Evolutionary conservation across 2,113 vertebrate species (phyloP), one percentile per base, ranked within the genome.

Genomic region (Ploceus nigricollis): DNA sequence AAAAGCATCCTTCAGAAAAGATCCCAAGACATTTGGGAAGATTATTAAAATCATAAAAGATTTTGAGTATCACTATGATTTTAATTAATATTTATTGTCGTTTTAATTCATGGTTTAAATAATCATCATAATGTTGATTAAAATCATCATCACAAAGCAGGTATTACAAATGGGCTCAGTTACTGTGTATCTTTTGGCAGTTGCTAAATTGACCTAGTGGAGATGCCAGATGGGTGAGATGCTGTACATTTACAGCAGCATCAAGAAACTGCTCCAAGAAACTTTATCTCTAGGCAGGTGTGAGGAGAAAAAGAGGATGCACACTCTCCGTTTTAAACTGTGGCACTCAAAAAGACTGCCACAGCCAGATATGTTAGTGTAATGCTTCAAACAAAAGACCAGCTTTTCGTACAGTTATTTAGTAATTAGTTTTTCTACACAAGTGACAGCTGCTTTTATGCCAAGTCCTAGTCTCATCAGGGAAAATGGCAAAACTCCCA

Each of bases 401-500:
- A 6, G 76, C 28, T 93, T 94, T 96, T 87, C 45, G 57, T 78
- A 58, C 84, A 86, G 60, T 77, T 50, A 68, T 81, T 92, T 93
- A 0, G 5, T 89, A 87, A 93, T 95, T 92, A 93, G 13, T 22
- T 91, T 84, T 95, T 94, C 86, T 85, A 57, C 45, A 61, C 47
- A 66, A 96, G 82, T 94, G 80, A 68, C 88, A 84, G 37, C 85
- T 83, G 75, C 80, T 78, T 92, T 90, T 60, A 35, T 90, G 82
- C 90, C 93, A 94, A 68, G 39, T 57, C 63, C 68, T 71, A 33
- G 51, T 90, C 82, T 92, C 87, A 77, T 89, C 69, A 73, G 69
- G 44, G 48, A 92, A 93, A 92, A 94, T 96, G 96, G 96, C 96
- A 94, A 68, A 75, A 23, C n/a, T 89, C 82, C 96, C 94, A 87